phyloP scores from a whole-genome alignment of 2,113 vertebrate genomes.

The Hippocampus guttulatus region DNA sequence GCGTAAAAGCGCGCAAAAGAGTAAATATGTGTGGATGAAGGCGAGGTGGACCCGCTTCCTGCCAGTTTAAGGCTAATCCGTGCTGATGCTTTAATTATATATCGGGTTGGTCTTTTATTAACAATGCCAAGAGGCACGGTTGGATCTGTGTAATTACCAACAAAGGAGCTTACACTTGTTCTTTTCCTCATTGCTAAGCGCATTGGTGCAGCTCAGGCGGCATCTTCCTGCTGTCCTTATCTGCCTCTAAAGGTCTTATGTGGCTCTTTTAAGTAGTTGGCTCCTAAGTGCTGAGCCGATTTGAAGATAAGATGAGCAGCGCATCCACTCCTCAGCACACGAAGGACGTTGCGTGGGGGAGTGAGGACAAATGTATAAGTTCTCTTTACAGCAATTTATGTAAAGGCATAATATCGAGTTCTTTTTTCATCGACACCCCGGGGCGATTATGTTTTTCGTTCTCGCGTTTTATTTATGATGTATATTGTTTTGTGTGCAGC shows the following conservation, averaged over 20 bases:
- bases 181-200: slow-evolving; percentile 71
- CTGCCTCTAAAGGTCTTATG: slow-evolving; percentile 59
- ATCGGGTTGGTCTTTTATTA: slow-evolving; percentile 69
- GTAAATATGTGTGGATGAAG: slow-evolving; percentile 42
- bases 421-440: neutral
- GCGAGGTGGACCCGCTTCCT: slow-evolving; percentile 37
- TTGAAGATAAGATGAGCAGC: slow-evolving; percentile 53
- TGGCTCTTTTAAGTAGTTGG: slow-evolving; percentile 68
- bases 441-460: neutral
- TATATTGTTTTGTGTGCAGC: neutral
- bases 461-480: neutral
- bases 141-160: slow-evolving; percentile 75
- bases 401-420: neutral
- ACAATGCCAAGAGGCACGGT: slow-evolving; percentile 58
- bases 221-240: slow-evolving; percentile 69
- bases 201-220: slow-evolving; percentile 62
- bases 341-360: neutral
- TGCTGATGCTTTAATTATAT: slow-evolving; percentile 67
- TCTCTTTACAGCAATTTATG: neutral
- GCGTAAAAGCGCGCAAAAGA: slow-evolving; percentile 1
- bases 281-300: slow-evolving; percentile 64
- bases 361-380: neutral
- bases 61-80: slow-evolving; percentile 43
- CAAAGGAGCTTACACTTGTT: slow-evolving; percentile 68
- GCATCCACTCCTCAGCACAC: slow-evolving; percentile 35